Evolutionary conservation across 53 echinoderm and acorn worm genomes (phyloP), one percentile per base, ranked within the genome.

Genomic region (Actinopyga echinites): DNA sequence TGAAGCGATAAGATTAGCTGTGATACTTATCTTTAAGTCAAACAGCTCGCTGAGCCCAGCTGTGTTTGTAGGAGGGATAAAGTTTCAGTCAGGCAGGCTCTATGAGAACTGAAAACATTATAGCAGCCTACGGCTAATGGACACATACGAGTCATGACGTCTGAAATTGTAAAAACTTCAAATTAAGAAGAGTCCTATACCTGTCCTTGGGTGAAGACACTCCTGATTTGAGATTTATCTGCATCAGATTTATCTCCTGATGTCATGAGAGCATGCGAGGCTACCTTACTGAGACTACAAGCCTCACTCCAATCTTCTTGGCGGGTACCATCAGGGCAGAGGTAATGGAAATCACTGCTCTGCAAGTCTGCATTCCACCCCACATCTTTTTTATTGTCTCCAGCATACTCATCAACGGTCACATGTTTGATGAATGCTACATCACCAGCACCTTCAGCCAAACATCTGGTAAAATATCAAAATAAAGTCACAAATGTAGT

Each of bases 401-500:
- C 83, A 32, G 82, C 77, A n/a, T n/a, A n/a, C 1, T 85, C 87
- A 1, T 36, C 29, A 7, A 93, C 95, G 2, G 93, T 91, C 22
- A 56, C 32, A 57, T 95, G 95, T 66, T 91, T 93, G 37, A 91
- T 83, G 38, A 95, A 95, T 13, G 95, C 93, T 11, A 95, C 95
- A 19, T 95, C 93, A 8, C 95, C 95, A 0, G 81, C 86, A 40
- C 45, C 83, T 38, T 93, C 93, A 4, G 80, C 91, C 42, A 95
- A 80, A 62, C 95, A 95, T 43, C 95, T 95, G 59, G 55, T n/a
- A 24, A 13, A 74, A 22, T n/a, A n/a, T n/a, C n/a, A n/a, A n/a
- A n/a, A n/a, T n/a, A n/a, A n/a, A n/a, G n/a, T n/a, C n/a, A n/a
- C n/a, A n/a, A n/a, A n/a, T n/a, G n/a, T n/a, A n/a, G n/a, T n/a